phyloP scores from a whole-genome alignment of 2,888 invertebrate genomes.

The Eudasyphora cyanicolor region DNA sequence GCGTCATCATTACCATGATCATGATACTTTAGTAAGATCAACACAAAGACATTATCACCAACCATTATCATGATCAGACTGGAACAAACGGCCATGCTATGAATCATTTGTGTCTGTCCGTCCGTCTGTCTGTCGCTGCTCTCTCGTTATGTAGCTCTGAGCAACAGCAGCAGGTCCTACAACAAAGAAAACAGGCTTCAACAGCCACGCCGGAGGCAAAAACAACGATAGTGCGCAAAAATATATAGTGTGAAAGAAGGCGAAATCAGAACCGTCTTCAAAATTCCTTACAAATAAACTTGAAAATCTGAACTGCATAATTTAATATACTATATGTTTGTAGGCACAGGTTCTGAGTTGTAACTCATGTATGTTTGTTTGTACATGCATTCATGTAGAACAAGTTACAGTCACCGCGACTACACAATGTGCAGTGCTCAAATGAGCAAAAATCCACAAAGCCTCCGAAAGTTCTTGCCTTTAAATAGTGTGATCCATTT shows the following conservation, averaged over 20 bases:
- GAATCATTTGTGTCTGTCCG: conserved; percentile 43
- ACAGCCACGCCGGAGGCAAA: not conserved
- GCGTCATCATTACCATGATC: not conserved
- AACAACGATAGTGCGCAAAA: not conserved
- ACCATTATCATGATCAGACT: conserved; percentile 55
- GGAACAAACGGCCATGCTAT: conserved; percentile 35
- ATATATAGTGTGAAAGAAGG: conserved; percentile 34
- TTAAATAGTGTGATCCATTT: too few species aligned
- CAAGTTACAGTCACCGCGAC: conserved; percentile 47
- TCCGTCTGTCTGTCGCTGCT: conserved; percentile 23
- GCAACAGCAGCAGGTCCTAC: conserved; percentile 33
- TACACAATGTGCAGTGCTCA: too few species aligned
- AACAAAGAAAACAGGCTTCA: conserved; percentile 8
- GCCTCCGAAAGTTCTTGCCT: too few species aligned
- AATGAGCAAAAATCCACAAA: too few species aligned
- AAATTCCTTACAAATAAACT: conserved; percentile 43
- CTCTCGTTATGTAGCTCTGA: too few species aligned
- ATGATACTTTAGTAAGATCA: conserved; percentile 36
- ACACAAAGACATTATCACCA: conserved; percentile 62
- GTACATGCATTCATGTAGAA: conserved; percentile 17
- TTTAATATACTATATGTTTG: conserved; percentile 5
- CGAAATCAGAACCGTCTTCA: conserved; percentile 29
- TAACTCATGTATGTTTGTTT: not conserved
- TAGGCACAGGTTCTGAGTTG: not conserved
- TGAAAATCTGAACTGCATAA: conserved; percentile 45